Evolutionary conservation across 2,113 vertebrate species (phyloP), one percentile per base, ranked within the genome.

Genomic region (Ophthalmolycus amberensis): DNA sequence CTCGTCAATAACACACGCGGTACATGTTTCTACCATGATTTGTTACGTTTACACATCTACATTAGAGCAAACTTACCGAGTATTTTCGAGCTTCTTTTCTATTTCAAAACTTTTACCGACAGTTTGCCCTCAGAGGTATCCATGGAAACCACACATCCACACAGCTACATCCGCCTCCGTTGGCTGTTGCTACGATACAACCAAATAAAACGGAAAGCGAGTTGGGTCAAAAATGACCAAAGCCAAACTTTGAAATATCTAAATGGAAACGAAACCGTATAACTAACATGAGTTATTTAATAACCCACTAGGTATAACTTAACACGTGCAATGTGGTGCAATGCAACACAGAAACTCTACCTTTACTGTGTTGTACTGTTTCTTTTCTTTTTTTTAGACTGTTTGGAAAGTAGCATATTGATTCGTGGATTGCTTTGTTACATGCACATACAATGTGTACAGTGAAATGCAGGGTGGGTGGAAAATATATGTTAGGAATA

Each of bases 141-240:
- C 71, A 82, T 88, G 73, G 92, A 66, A 88, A 86, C 83, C 1
- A 54, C 40, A 29, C 0, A 34, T 34, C 34, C 34, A 34, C 34
- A 34, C 34, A 34, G 27, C 64, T 0, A n/a, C n/a, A 56, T 12
- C 15, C 38, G 9, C 16, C 29, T 16, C 60, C 5, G 15, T 25
- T 8, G 58, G 91, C 90, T 92, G 91, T 91, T 92, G 88, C 88
- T 88, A 80, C n/a, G 90, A 85, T 54, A 71, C 77, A 2, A 0
- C 3, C 9, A 79, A 73, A 84, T 50, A 80, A 2, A 14, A 88
- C 80, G 66, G 80, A 50, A 50, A 10, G 18, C 32, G 34, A 14
- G 25, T 6, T 27, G 71, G 77, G 75, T 79, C 77, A 87, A 74
- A 85, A 67, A 48, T 8, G 1, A 38, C 37, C 1, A 72, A 75